phyloP scores from a whole-genome alignment of 2,113 vertebrate genomes.

The Isurus oxyrinchus region DNA sequence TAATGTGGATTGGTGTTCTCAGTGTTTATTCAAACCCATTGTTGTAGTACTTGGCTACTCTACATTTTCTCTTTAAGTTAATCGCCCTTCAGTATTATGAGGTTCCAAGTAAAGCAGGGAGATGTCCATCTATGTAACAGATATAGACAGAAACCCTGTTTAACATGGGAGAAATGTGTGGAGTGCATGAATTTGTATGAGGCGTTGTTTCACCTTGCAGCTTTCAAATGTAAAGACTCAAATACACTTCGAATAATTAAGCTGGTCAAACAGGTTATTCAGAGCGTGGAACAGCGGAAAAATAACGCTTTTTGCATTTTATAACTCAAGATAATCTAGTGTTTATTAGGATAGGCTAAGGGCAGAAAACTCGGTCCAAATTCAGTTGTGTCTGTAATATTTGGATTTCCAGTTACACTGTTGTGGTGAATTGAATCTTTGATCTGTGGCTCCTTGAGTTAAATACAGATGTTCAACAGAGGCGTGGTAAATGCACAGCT shows the following conservation, averaged over 20 bases:
- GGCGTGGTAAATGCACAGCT: not conserved
- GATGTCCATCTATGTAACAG: not conserved
- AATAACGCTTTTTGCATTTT: not conserved
- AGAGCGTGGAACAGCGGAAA: not conserved
- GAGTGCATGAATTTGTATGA: not conserved
- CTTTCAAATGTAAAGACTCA: not conserved
- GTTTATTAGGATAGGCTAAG: not conserved
- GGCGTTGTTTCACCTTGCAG: not conserved
- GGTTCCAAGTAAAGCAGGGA: not conserved
- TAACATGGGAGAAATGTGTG: not conserved
- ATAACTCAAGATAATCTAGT: not conserved
- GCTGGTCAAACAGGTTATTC: not conserved
- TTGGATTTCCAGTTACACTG: not conserved
- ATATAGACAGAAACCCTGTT: not conserved
- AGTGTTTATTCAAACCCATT: not conserved
- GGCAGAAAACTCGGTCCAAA: not conserved
- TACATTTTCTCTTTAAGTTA: not conserved
- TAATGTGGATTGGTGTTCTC: not conserved
- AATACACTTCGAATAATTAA: conserved; percentile 18
- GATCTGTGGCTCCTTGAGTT: not conserved
- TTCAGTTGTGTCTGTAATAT: not conserved
- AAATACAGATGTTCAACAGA: not conserved
- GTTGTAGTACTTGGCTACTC: not conserved
- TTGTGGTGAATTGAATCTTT: not conserved
- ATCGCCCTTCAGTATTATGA: not conserved